A percentile compares a stretch with the other conserved stretches of the same genome.
phyloP scores from a whole-genome alignment of 2,888 invertebrate species.

The Drosophila phalerata region DNA sequence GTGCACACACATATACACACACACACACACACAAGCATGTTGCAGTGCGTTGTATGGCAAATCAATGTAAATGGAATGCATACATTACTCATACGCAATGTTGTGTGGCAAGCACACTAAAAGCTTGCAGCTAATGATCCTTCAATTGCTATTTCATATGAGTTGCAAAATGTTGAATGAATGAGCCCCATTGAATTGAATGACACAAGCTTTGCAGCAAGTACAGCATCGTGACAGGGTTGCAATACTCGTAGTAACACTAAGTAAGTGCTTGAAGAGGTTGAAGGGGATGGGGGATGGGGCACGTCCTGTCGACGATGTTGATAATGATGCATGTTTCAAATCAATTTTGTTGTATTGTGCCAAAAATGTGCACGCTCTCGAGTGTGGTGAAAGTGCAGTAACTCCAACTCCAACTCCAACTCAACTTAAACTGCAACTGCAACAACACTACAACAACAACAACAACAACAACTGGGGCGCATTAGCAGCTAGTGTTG shows the following conservation, averaged over 20 bases:
- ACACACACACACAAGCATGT: too few species aligned
- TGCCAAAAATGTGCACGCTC: conserved; percentile 72
- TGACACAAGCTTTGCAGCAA: conserved; percentile 49
- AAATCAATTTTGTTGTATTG: conserved; percentile 83
- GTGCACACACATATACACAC: background rate
- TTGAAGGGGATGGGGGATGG: conserved; percentile 3
- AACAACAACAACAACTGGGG: conserved; percentile 13
- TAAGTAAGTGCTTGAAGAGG: conserved; percentile 60
- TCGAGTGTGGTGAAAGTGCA: conserved; percentile 45
- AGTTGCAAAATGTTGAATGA: conserved; percentile 79
- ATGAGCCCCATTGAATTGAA: conserved; percentile 74
- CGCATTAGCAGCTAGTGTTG: conserved; percentile 50
- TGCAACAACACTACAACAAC: background rate
- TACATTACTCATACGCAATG: conserved; percentile 73
- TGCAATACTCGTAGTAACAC: conserved; percentile 17
- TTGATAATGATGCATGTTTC: conserved; percentile 80
- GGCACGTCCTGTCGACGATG: conserved; percentile 49
- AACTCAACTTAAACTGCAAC: too few species aligned
- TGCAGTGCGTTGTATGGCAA: conserved; percentile 42
- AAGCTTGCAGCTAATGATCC: conserved; percentile 78
- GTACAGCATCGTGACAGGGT: conserved; percentile 19
- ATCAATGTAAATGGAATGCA: conserved; percentile 76
- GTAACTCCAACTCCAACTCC: conserved; percentile 4
- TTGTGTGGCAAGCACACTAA: conserved; percentile 43
- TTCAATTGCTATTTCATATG: conserved; percentile 74